Conservation (phyloP, 2,888 invertebrate species). For the Himalopsyche kuldschensis region DNA sequence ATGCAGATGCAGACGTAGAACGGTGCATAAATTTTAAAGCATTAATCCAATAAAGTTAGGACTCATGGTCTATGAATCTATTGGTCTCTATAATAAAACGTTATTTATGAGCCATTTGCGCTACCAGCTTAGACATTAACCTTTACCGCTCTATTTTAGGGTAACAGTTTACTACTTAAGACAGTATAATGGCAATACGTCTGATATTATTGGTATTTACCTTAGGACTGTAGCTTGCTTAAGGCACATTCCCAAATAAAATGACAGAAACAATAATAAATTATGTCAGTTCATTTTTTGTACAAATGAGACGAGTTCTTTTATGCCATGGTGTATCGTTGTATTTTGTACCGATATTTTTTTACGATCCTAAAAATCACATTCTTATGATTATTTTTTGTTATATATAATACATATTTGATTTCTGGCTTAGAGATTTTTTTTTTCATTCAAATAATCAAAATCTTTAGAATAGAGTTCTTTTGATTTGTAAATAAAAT, state of each 20-base stretch:
- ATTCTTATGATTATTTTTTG: no score
- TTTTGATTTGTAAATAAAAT: no score
- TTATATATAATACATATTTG: no score
- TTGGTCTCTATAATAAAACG: conserved; percentile 27
- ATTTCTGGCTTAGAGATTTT: no score
- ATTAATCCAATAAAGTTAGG: not conserved
- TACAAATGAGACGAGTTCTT: no score
- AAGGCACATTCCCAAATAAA: not conserved
- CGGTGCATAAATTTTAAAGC: not conserved
- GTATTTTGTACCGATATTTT: no score
- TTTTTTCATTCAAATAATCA: no score
- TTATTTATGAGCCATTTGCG: conserved; percentile 35
- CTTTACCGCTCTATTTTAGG: conserved; percentile 34
- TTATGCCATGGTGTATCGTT: no score
- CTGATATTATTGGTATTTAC: not conserved
- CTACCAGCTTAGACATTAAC: conserved; percentile 32
- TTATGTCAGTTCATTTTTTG: not conserved
- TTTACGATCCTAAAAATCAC: no score
- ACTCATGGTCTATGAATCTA: not conserved
- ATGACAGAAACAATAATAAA: not conserved
- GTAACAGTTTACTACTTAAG: conserved; percentile 35
- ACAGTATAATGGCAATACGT: conserved; percentile 31
- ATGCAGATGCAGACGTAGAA: not conserved
- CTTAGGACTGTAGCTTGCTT: not conserved
- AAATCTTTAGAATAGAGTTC: no score